These are phyloP conservation scores for Callorhinus ursinus DNA, from an alignment of 2,113 vertebrate species.

Conservation along the genomic window DNA sequence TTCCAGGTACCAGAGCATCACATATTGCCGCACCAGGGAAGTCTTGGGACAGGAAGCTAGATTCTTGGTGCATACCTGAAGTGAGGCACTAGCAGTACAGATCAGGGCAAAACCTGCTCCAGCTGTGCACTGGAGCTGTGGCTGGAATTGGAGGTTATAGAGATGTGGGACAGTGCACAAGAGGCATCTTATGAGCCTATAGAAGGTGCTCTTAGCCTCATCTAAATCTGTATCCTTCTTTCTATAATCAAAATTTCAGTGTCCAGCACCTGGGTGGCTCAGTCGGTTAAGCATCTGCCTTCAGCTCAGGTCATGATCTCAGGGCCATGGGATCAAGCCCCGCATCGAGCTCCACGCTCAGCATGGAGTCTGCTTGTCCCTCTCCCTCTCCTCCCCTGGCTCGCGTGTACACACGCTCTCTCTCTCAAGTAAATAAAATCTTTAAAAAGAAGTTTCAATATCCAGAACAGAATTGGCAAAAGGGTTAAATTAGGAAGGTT, in stretches of 20 bases:
- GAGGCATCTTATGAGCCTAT: neutral
- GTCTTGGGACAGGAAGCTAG: neutral
- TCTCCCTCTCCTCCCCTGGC: neutral
- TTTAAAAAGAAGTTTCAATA: neutral
- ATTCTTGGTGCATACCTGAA: neutral
- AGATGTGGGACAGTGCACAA: neutral
- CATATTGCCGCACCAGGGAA: neutral
- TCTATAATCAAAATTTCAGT: neutral
- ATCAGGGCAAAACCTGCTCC: neutral
- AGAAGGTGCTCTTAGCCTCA: neutral
- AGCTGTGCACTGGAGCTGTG: neutral
- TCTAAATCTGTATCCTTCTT: neutral
- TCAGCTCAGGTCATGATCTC: neutral
- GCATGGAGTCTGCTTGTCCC: neutral
- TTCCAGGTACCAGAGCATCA: neutral
- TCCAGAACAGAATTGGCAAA: neutral
- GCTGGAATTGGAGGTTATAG: neutral
- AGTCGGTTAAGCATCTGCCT: neutral
- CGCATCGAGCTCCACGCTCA: neutral
- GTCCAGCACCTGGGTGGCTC: neutral
- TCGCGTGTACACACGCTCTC: neutral
- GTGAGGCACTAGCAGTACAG: neutral
- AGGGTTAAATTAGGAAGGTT: neutral
- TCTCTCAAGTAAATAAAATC: neutral
- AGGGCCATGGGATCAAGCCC: neutral